Conservation (phyloP, 1,140 invertebrate genomes). For the Latrodectus geometricus region DNA sequence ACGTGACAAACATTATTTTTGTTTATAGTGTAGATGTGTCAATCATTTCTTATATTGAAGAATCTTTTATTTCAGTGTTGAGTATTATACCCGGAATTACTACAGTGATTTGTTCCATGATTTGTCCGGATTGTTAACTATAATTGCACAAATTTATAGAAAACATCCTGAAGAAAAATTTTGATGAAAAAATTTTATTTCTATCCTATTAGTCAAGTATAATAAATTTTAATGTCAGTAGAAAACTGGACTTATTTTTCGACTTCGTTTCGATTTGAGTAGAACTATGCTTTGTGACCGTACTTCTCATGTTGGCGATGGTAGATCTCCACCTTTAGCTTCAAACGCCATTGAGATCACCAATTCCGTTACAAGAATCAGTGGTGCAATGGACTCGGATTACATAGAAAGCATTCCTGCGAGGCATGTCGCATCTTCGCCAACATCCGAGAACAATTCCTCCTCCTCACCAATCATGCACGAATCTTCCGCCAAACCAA, state of each 20-base stretch:
- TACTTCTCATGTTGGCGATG: slow-evolving; percentile 4
- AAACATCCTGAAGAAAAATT: too few relatives aligned
- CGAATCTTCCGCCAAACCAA: slow-evolving; percentile 44
- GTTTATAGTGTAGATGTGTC: not conserved
- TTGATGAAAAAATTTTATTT: too few relatives aligned
- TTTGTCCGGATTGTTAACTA: too few relatives aligned
- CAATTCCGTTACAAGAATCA: slow-evolving; percentile 7
- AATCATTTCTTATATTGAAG: too few relatives aligned
- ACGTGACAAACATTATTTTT: not conserved
- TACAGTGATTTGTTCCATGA: too few relatives aligned
- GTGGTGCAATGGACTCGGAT: slow-evolving; percentile 13
- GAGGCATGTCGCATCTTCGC: not conserved
- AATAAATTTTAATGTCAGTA: too few relatives aligned
- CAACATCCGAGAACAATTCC: slow-evolving; percentile 11
- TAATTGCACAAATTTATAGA: too few relatives aligned
- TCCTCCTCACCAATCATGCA: slow-evolving; percentile 19
- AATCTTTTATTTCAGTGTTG: too few relatives aligned
- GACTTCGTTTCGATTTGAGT: not conserved
- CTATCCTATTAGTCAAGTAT: too few relatives aligned
- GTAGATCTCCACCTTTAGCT: slow-evolving; percentile 35
- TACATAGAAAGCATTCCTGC: slow-evolving; percentile 8
- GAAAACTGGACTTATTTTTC: too few relatives aligned
- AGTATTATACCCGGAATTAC: too few relatives aligned
- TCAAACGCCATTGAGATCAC: slow-evolving; percentile 36
- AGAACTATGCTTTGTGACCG: slow-evolving; percentile 45